phyloP scores from a whole-genome alignment of 2,113 vertebrate species.

The Hemicordylus capensis region DNA sequence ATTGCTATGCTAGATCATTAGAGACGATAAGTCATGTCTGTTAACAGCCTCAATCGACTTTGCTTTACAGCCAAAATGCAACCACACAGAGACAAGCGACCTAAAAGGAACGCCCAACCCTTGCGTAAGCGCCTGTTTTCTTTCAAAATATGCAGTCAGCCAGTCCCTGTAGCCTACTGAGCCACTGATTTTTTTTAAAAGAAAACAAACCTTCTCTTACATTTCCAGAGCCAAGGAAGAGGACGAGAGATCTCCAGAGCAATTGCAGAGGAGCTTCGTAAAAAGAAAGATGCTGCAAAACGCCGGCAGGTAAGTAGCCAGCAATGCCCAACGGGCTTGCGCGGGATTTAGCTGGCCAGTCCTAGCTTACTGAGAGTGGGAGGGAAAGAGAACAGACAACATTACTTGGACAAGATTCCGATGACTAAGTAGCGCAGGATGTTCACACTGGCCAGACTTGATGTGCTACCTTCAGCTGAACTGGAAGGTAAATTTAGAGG shows the following conservation, averaged over 20 bases:
- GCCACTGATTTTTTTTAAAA: background rate
- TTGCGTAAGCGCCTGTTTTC: constrained; percentile 35
- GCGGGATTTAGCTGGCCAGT: background rate
- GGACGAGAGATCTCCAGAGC: constrained; percentile 73
- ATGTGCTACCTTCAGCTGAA: too few species aligned
- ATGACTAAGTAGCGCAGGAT: too few species aligned
- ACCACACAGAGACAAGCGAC: constrained; percentile 50
- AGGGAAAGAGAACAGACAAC: background rate
- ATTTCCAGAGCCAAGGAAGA: constrained; percentile 61
- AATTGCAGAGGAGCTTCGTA: constrained; percentile 78
- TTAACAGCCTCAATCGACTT: background rate
- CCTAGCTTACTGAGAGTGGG: background rate
- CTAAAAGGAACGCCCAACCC: constrained; percentile 50
- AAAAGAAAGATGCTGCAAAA: constrained; percentile 56
- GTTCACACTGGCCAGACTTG: too few species aligned
- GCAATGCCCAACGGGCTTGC: background rate
- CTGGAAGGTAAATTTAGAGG: too few species aligned
- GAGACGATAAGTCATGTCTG: too few species aligned
- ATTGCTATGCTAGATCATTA: too few species aligned
- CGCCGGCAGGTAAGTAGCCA: constrained; percentile 64
- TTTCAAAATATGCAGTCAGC: too few species aligned
- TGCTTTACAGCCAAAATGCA: constrained; percentile 70
- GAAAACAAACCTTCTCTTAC: background rate
- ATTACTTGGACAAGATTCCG: too few species aligned
- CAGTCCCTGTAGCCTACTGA: background rate